These are phyloP conservation scores for Antedon mediterranea DNA, from an alignment of 53 echinoderm and acorn worm species.

Conservation along the genomic window DNA sequence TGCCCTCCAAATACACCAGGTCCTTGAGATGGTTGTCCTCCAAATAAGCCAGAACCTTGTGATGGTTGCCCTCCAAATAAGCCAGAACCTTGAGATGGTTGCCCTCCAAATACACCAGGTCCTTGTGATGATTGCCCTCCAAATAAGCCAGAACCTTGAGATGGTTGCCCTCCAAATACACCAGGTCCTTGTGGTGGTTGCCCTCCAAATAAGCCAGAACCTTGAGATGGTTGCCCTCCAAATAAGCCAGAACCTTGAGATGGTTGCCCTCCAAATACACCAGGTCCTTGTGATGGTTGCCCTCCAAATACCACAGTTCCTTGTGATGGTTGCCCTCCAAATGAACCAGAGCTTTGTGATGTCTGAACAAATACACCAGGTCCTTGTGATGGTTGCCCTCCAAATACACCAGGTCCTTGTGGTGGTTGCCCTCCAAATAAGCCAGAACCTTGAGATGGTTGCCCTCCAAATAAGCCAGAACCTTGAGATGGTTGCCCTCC, in stretches of 20 bases:
- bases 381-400: no score
- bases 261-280: no score
- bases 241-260: not conserved
- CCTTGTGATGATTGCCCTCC: not conserved
- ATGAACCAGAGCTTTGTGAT: no score
- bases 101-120: not conserved
- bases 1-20: not conserved
- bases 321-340: not conserved
- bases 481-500: no score
- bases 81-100: not conserved
- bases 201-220: not conserved
- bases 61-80: not conserved
- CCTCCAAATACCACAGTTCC: not conserved
- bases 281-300: no score
- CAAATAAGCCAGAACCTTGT: not conserved
- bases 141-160: not conserved
- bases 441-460: no score
- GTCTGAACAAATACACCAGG: no score
- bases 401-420: no score
- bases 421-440: no score
- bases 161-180: not conserved
- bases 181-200: not conserved
- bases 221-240: not conserved
- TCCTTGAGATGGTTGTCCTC: not conserved
- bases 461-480: no score